These are phyloP conservation scores for Drosophila niveifrons DNA, from an alignment of 2,888 invertebrate species.

Conservation along the genomic window DNA sequence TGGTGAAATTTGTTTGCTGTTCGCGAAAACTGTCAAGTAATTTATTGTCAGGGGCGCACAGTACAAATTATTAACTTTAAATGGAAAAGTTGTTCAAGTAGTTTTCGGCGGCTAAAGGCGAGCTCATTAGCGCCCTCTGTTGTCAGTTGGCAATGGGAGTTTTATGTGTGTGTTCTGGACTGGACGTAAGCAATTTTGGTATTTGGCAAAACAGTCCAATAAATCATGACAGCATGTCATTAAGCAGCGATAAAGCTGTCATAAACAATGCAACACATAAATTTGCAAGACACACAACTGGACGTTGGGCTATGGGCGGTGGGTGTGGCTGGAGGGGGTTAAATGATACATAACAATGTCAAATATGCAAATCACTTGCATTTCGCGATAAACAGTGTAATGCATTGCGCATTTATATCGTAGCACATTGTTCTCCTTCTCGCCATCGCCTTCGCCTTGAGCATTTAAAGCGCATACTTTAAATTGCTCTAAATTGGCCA, in stretches of 20 bases:
- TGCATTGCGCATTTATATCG: constrained; percentile 46
- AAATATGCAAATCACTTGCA: constrained; percentile 72
- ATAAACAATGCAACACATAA: constrained; percentile 80
- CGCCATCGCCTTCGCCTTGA: neutral
- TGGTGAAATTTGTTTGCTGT: constrained; percentile 60
- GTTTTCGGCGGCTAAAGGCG: constrained; percentile 36
- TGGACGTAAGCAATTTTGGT: neutral
- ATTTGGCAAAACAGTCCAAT: constrained; percentile 35
- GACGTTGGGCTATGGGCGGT: neutral
- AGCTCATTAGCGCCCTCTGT: constrained; percentile 61
- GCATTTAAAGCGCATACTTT: neutral
- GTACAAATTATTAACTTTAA: constrained; percentile 63
- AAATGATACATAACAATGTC: constrained; percentile 54
- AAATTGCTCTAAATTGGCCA: neutral
- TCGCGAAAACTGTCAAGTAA: constrained; percentile 36
- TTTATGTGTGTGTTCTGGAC: too few species aligned
- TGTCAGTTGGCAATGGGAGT: constrained; percentile 17
- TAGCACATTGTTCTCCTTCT: constrained; percentile 20
- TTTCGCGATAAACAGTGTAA: constrained; percentile 15
- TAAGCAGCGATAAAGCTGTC: constrained; percentile 79
- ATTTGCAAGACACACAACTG: constrained; percentile 42
- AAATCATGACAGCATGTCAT: constrained; percentile 75
- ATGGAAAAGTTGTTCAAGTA: constrained; percentile 61
- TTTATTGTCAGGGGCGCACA: constrained; percentile 44
- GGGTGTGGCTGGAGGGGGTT: neutral